These are phyloP conservation scores for Elgaria multicarinata DNA, from an alignment of 2,113 vertebrate species.

Conservation along the genomic window DNA sequence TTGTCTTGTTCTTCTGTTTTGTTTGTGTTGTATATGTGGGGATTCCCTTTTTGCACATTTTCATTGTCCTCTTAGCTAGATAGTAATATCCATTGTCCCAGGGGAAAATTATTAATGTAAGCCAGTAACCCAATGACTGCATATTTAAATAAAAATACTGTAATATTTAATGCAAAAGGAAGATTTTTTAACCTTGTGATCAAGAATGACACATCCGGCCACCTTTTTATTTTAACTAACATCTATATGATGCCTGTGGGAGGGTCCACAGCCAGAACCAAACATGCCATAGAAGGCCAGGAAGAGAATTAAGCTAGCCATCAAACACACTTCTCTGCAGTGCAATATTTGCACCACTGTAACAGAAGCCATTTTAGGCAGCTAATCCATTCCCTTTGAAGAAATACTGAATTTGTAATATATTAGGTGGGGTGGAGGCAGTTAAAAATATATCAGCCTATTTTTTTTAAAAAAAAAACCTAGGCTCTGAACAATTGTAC, in stretches of 20 bases:
- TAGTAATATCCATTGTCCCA: background rate
- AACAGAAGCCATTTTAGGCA: background rate
- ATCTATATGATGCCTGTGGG: accelerated
- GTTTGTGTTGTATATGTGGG: background rate
- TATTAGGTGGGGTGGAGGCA: background rate
- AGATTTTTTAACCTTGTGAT: background rate
- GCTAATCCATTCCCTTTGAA: background rate
- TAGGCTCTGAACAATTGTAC: background rate
- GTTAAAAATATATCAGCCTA: background rate
- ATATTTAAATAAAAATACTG: background rate
- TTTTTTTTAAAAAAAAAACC: background rate
- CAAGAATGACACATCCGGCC: background rate
- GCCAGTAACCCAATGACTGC: background rate
- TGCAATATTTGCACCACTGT: background rate
- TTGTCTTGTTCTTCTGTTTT: conserved; percentile 11
- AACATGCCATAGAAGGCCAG: background rate
- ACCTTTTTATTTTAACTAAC: accelerated
- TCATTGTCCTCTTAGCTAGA: background rate
- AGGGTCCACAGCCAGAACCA: background rate
- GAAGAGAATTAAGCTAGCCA: conserved; percentile 21
- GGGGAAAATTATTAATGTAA: background rate
- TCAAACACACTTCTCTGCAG: conserved; percentile 17
- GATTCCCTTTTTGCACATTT: conserved; percentile 11
- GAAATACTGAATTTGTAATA: background rate
- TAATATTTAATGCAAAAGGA: conserved; percentile 16